These are phyloP conservation scores for Galemys pyrenaicus DNA, from an alignment of 2,113 vertebrate genomes.

Conservation along the genomic window DNA sequence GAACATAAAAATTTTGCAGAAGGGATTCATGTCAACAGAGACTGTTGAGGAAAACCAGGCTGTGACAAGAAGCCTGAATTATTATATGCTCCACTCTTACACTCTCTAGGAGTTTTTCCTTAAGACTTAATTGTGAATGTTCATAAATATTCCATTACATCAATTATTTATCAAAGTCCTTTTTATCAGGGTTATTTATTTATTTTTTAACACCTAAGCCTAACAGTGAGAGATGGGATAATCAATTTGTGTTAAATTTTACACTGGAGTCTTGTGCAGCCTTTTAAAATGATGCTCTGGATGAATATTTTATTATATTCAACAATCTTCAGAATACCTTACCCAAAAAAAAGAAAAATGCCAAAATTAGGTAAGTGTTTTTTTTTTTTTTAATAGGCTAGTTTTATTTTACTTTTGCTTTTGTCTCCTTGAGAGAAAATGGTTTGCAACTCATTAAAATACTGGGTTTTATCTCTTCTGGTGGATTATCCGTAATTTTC, in stretches of 20 bases:
- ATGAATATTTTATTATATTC: not conserved
- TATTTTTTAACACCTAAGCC: not conserved
- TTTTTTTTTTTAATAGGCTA: not conserved
- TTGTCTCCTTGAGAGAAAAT: not conserved
- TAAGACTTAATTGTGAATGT: not conserved
- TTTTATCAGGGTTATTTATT: not conserved
- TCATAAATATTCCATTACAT: slow-evolving; percentile 38
- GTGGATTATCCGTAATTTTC: not conserved
- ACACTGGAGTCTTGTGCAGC: not conserved
- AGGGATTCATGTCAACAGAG: not conserved
- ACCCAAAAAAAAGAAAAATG: not conserved
- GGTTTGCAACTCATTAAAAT: not conserved
- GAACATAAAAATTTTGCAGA: not conserved
- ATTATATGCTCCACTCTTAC: not conserved
- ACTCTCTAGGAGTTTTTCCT: not conserved
- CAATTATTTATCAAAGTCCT: not conserved
- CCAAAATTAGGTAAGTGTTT: not conserved
- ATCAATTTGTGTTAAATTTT: not conserved
- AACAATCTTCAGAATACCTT: not conserved
- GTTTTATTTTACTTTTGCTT: not conserved
- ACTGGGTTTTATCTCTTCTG: not conserved
- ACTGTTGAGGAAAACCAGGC: not conserved
- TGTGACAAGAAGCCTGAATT: not conserved
- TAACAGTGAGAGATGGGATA: not conserved
- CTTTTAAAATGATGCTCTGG: not conserved